Evolutionary conservation across 53 echinoderm and acorn worm genomes (phyloP), one percentile per base, ranked within the genome.

Genomic region (Echinarachnius parma): DNA sequence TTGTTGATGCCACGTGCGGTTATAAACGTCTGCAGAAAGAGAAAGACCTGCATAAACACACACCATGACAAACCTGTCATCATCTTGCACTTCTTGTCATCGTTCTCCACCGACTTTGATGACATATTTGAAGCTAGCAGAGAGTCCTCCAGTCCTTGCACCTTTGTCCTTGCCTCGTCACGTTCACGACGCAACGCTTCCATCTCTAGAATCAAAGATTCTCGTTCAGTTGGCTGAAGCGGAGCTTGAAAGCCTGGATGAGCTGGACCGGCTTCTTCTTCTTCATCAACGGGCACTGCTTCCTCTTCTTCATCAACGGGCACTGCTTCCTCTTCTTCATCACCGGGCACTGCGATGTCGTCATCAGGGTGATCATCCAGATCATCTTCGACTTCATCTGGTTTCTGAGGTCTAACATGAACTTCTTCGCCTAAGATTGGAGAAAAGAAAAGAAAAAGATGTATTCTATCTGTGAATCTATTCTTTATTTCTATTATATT

Each of bases 11-110:
- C 29, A 36, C 21, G 37, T 54, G 53, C 23, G 19, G 75, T 24
- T 9, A 36, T 18, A 75, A 75, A 54, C 32, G 55, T 57, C 36
- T 54, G 27, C 48, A 56, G 53, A 35, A 57, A 75, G 23, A 34
- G 21, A 58, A 58, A 75, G 5, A 56, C 36, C 47, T 54, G 55
- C 36, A 75, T 14, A 20, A 77, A 77, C 15, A 77, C 47, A 62
- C 29, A 32, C 62, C 78, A 77, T 33, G 62, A 23, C 34, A 77
- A 23, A 24, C 78, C 63, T 62, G 77, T 77, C 32, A 62, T 29
- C 52, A 62, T 9, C 23, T 62, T 77, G 48, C 78, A 77, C 21
- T 63, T 62, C 25, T 32, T 49, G 34, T 77, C 62, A 48, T 77
- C 53, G 19, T 48, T 48, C 44, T 77, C 50, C 15, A 62, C 49